These are phyloP conservation scores for Tipula unca DNA, from an alignment of 2,888 invertebrate genomes.

Conservation along the genomic window DNA sequence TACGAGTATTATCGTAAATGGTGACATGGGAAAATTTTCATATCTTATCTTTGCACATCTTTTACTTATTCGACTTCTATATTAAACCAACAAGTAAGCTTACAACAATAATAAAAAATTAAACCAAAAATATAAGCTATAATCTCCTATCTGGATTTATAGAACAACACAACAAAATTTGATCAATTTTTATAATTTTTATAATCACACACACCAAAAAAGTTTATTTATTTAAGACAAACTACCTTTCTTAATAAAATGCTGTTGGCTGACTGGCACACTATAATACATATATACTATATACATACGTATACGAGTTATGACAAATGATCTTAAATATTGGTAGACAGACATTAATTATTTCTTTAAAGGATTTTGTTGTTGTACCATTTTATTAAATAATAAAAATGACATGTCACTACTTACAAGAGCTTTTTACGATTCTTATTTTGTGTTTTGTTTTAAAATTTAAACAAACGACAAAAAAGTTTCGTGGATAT, in stretches of 20 bases:
- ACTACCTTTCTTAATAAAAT: constrained; percentile 14
- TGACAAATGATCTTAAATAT: constrained; percentile 8
- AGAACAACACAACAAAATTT: not conserved
- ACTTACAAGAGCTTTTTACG: not conserved
- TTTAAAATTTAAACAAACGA: not conserved
- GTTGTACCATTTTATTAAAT: not conserved
- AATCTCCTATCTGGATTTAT: not conserved
- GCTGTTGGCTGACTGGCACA: not conserved
- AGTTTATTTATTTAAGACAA: not conserved
- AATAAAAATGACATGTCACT: constrained; percentile 14
- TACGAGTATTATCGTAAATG: not conserved
- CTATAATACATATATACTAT: no score
- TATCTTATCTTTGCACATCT: not conserved
- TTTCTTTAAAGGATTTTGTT: not conserved
- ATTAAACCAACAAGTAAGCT: not conserved
- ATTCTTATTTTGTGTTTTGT: not conserved
- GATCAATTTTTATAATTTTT: not conserved
- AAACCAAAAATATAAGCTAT: not conserved
- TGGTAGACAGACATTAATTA: not conserved
- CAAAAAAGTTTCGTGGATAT: not conserved
- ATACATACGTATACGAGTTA: not conserved
- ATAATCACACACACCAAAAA: not conserved
- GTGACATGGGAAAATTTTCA: not conserved
- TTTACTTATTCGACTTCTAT: not conserved
- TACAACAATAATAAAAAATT: no score